Base-by-base conservation (phyloP, 2,888 invertebrate genomes). In the Hirtodrosophila confusa region DNA sequence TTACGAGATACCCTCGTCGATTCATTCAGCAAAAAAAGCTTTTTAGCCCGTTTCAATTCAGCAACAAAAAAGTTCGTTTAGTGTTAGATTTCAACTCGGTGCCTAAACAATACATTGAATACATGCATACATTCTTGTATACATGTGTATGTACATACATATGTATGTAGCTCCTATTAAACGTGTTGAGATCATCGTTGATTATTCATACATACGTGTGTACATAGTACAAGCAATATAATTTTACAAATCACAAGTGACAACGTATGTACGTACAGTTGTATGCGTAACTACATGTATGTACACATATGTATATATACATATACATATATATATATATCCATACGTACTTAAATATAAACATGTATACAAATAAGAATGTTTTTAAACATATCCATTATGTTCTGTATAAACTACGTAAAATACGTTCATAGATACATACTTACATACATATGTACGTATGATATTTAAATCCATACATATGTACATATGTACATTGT, bases 181-280 rank as follows among this genome's bases (percentile, higher is more conserved):
- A 70, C 74, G 62, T 77, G 72, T 78, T 76, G 75, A 78, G 82
- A 80, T 79, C 78, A 79, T 78, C 78, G 51, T 54, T 66, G 60
- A 29, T 48, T 50, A 44, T n/a, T n/a, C n/a, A n/a, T n/a, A n/a
- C n/a, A n/a, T n/a, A n/a, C n/a, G n/a, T n/a, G n/a, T n/a, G n/a
- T n/a, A n/a, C n/a, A n/a, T n/a, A n/a, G n/a, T n/a, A n/a, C n/a
- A n/a, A n/a, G n/a, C n/a, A n/a, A n/a, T n/a, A n/a, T 56, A 69
- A 64, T 50, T 64, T 57, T 57, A 45, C 45, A 63, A 63, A 69
- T 61, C 39, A 29, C 29, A 48, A 39, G 40, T 48, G 53, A 48
- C 41, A n/a, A n/a, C n/a, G n/a, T 69, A 49, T 51, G 47, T 55
- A 43, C 50, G 43, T 64, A 74, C 41, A 39, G 17, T 31, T 48